These are phyloP conservation scores for Labeo calbasu DNA, from an alignment of 2,797 vertebrate species.

Conservation along the genomic window DNA sequence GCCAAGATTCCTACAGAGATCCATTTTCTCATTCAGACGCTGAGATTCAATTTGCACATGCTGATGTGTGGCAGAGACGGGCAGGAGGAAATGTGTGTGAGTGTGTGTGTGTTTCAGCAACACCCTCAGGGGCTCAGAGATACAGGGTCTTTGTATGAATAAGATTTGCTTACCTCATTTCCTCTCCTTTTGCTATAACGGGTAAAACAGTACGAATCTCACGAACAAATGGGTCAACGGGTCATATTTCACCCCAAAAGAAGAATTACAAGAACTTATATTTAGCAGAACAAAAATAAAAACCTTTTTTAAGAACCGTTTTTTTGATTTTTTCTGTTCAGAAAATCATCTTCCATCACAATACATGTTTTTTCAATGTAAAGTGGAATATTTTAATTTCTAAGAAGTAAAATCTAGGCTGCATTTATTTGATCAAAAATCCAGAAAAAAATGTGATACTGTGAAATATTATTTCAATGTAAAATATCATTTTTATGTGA, in stretches of 20 bases:
- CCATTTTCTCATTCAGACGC: not conserved
- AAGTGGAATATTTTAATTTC: too few species aligned
- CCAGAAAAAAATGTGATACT: too few species aligned
- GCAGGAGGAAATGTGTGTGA: not conserved
- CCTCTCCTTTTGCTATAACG: not conserved
- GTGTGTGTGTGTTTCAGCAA: constrained; percentile 7
- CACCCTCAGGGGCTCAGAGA: not conserved
- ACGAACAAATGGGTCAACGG: not conserved
- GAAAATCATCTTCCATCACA: not conserved
- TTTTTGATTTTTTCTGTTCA: not conserved
- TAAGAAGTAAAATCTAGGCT: too few species aligned
- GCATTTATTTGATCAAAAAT: too few species aligned
- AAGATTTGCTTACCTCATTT: constrained; percentile 21
- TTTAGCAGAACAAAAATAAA: not conserved
- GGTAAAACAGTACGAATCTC: not conserved
- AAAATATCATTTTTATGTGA: too few species aligned
- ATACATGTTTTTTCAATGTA: too few species aligned
- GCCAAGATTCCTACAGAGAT: constrained; percentile 18
- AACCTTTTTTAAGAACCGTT: not conserved
- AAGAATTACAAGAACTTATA: not conserved
- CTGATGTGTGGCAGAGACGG: constrained; percentile 17
- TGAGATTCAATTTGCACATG: constrained; percentile 28
- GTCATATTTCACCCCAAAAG: not conserved
- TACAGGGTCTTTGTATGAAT: constrained; percentile 23
- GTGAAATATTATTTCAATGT: too few species aligned